Base-by-base conservation (phyloP, 1,140 invertebrate species). In the Caerostris extrusa region DNA sequence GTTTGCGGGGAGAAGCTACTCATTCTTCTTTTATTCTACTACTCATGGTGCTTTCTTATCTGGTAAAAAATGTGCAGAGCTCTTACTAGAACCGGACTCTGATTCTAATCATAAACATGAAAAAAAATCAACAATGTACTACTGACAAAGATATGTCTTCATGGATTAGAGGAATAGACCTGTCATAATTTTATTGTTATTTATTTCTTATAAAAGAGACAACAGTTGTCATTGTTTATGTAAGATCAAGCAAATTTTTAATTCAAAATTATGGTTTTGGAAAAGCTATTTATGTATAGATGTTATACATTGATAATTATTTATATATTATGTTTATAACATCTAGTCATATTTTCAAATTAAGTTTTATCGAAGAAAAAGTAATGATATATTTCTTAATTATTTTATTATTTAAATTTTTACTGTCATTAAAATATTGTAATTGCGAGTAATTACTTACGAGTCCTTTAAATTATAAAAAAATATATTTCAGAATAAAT, bases 1-100 rank as follows among this genome's bases (percentile, higher is more conserved):
- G 56, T 99, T 99, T 96, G 98, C 98, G 67, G 98, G 98, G 98
- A 0, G 98, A 99, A 96, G 98, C 98, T 2, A 98, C 98, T 2
- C 97, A 98, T 95, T 96, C 97, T 57, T 96, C 97, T 95, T 97
- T 95, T 98, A 97, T 95, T 98, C 97, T 2, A 98, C 98, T 5
- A 97, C 97, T 3, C 97, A 98, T 95, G 98, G 98, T 50, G 97
- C 97, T 17, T 96, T 96, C 86, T 95, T 96, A 81, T 96, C 96
- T 19, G 97, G 97, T 12, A 95, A 95, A 93, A 94, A 96, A 91
- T 96, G 97, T 94, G 96, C 97, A 8, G 91, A 93, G 10, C 19
- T 93, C 7, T 58, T 94, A 19, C 17, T 93, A 55, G 91, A 94
- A 85, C 90, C 90, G 60, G 94, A 94, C 83, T 82, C 85, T 3